Evolutionary conservation across 2,797 vertebrate species (phyloP), one percentile per base, ranked within the genome.

Genomic region (Bucorvus abyssinicus): DNA sequence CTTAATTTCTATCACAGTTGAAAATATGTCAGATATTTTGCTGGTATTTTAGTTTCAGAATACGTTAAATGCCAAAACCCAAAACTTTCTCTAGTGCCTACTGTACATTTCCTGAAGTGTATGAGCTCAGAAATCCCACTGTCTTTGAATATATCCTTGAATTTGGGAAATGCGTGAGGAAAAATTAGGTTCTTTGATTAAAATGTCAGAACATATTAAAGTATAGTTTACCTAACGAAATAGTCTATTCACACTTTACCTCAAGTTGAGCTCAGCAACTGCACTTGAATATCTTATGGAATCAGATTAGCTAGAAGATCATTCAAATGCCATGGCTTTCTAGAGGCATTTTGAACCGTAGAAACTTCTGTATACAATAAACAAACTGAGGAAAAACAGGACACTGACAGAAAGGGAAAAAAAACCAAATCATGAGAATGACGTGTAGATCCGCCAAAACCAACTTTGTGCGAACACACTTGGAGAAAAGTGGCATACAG

Each of bases 181-280:
- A 27, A 75, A 92, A 59, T 63, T 32, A 80, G 12, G 11, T 89
- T 74, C 20, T 71, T 63, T 67, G 44, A 71, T 91, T 89, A 89
- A 86, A 89, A 74, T 78, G 80, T 90, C 88, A 85, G 87, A 89
- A 90, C 81, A 59, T 59, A 38, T 90, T 95, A 21, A 94, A 81
- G 44, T 89, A 34, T 10, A 68, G 38, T 69, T 81, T 89, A 76
- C 70, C 57, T 78, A 70, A 63, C 14, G 5, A 81, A 97, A 71
- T 42, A 63, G 42, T 93, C 63, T 87, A 3, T 90, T 82, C 89
- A 83, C 29, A 74, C 71, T 63, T 89, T 78, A 36, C 53, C 53
- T 71, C 50, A 80, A 47, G 52, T 73, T 92, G 79, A 94, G 81
- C 78, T 88, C 45, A 80, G 75, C 76, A 82, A 40, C 38, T 59